Evolutionary conservation across 2,113 vertebrate species (phyloP), one percentile per base, ranked within the genome.

Genomic region (Calonectris borealis): DNA sequence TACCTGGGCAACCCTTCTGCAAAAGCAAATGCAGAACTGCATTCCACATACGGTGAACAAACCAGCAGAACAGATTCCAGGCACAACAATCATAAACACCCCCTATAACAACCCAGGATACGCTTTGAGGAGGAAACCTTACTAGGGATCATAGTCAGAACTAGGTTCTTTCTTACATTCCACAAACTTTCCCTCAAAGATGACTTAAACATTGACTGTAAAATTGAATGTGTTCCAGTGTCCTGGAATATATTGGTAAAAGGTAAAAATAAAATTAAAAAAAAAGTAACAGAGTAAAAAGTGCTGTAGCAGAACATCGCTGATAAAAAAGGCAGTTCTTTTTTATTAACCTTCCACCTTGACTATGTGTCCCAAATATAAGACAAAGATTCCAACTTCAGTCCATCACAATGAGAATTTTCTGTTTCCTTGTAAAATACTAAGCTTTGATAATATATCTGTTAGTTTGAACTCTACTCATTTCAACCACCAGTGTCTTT

Each of bases 151-250:
- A 34, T 6, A 65, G 13, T 11, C 26, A 54, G 29, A 68, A 32
- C 4, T 36, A 68, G 16, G 2, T 36, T 48, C 36, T 64, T 68
- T 32, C 19, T 58, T 51, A 46, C 10, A 55, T 38, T 36, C 16
- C 21, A 54, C 46, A 71, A 75, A 61, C 7, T 25, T 86, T 64
- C 26, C 22, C 18, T 61, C 1, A 0, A 21, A 91, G 36, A 8
- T 1, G 3, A 13, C 31, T 76, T 81, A 11, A 55, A 1, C 0
- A 2, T 71, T 60, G 16, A 29, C 10, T 5, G 18, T 58, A 76
- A 26, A 11, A 61, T 21, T 11, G 36, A 61, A 71, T 31, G 8
- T 8, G 4, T 46, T 61, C 17, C 27, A 46, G 11, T 55, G 21
- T 27, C n/a, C 17, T 68, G 25, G 36, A 62, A 58, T 42, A 46